phyloP scores from a whole-genome alignment of 2,113 vertebrate species.

The Atlantisia rogersi region DNA sequence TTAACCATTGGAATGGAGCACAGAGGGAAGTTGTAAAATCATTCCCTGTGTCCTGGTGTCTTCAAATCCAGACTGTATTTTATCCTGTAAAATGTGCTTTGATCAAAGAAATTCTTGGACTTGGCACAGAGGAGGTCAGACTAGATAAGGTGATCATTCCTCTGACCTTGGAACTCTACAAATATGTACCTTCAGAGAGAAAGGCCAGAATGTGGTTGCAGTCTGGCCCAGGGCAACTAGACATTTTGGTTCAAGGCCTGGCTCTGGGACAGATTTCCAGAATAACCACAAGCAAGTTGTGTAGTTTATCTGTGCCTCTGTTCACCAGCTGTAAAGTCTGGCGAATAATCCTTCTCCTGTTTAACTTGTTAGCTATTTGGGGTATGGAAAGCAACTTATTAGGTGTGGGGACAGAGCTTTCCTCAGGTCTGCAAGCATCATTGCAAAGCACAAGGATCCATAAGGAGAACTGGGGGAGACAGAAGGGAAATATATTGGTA shows the following conservation, averaged over 20 bases:
- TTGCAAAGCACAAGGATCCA: background rate
- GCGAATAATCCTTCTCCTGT: constrained; percentile 1
- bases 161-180: constrained; percentile 4
- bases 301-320: constrained; percentile 33
- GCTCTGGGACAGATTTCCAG: background rate
- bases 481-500: constrained; percentile 8
- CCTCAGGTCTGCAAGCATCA: background rate
- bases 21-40: background rate
- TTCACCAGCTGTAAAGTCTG: constrained; percentile 20
- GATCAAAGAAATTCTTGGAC: background rate
- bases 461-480: background rate
- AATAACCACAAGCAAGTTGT: constrained; percentile 15
- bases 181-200: background rate
- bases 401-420: background rate
- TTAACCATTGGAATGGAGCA: background rate
- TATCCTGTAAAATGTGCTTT: background rate
- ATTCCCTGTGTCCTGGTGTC: background rate
- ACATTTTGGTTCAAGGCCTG: background rate
- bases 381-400: background rate
- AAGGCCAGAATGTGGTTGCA: constrained; percentile 13
- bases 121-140: background rate
- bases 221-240: constrained; percentile 1
- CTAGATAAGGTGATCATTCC: constrained; percentile 1
- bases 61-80: background rate
- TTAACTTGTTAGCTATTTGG: background rate